phyloP scores from a whole-genome alignment of 2,797 vertebrate species.

The Sus cebifrons region DNA sequence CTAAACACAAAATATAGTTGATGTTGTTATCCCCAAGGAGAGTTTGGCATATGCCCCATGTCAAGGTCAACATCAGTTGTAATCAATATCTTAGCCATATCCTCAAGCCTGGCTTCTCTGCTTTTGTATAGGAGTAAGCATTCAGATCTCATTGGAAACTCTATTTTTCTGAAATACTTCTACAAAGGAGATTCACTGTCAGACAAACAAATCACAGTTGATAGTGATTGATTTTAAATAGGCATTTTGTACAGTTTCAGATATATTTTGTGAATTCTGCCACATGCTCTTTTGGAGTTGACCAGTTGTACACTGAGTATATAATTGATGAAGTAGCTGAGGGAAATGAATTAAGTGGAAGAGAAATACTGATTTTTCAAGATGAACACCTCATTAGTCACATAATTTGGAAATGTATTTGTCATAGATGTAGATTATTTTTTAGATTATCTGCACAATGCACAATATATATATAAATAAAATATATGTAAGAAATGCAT shows the following conservation, averaged over 20 bases:
- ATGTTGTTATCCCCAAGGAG: background rate
- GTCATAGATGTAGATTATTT: background rate
- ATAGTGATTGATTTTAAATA: slow-evolving; percentile 9
- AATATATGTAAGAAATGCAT: background rate
- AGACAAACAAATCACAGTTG: background rate
- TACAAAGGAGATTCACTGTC: background rate
- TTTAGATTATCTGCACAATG: background rate
- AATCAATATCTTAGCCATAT: background rate
- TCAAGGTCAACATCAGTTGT: background rate
- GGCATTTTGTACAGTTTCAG: background rate
- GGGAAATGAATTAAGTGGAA: background rate
- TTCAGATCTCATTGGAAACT: background rate
- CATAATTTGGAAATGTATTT: background rate
- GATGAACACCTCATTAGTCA: background rate
- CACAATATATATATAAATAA: background rate
- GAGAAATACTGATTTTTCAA: background rate
- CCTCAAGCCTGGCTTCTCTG: background rate
- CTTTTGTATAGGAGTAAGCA: background rate
- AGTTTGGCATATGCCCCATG: background rate
- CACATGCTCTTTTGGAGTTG: background rate
- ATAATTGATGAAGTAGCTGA: background rate
- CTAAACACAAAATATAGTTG: slow-evolving; percentile 29
- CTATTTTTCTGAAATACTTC: slow-evolving; percentile 18
- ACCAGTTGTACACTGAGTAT: background rate
- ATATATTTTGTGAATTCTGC: background rate